phyloP scores from a whole-genome alignment of 2,797 vertebrate species.

The Epinephelus coioides region DNA sequence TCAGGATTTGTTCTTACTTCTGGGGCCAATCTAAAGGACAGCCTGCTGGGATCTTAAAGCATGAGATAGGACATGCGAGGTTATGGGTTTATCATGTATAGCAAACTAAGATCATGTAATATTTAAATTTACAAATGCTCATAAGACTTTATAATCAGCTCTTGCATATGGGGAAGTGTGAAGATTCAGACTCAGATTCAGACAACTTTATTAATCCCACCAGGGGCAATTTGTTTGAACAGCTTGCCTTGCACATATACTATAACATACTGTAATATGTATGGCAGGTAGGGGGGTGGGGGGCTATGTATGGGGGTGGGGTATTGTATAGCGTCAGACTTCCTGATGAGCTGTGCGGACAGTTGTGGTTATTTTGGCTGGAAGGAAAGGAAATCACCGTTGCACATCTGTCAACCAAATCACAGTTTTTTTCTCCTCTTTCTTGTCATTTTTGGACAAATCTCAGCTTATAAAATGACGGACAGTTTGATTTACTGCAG shows the following conservation, averaged over 20 bases:
- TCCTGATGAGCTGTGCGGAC: constrained; percentile 55
- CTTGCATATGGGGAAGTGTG: background rate
- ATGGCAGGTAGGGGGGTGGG: no score
- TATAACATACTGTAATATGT: no score
- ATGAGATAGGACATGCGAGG: background rate
- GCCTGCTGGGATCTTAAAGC: background rate
- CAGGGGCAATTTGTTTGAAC: no score
- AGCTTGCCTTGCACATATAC: no score
- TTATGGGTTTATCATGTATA: background rate
- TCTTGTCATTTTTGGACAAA: constrained; percentile 66
- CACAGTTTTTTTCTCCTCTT: constrained; percentile 24
- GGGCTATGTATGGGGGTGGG: no score
- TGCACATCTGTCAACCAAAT: constrained; percentile 76
- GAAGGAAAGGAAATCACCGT: constrained; percentile 57
- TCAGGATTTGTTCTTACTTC: constrained; percentile 5
- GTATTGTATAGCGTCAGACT: constrained; percentile 22
- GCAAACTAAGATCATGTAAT: background rate
- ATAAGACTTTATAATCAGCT: background rate
- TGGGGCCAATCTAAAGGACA: background rate
- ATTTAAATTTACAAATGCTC: background rate
- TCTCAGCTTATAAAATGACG: constrained; percentile 68
- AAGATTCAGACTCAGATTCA: no score
- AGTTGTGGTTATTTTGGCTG: constrained; percentile 61
- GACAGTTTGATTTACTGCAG: constrained; percentile 66
- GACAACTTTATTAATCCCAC: no score